phyloP scores from a whole-genome alignment of 2,797 vertebrate species.

The Mus minutoides region DNA sequence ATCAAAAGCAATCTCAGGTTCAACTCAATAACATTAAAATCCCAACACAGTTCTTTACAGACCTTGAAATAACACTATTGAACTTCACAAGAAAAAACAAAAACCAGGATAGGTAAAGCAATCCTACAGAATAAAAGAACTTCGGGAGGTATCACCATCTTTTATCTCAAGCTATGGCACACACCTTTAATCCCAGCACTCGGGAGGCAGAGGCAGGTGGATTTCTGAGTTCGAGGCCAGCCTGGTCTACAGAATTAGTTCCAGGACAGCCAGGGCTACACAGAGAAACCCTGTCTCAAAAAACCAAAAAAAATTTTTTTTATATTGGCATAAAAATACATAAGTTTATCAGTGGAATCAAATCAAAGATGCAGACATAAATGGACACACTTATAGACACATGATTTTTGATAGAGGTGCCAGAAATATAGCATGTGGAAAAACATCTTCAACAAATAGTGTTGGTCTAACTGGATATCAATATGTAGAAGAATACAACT shows the following conservation, averaged over 20 bases:
- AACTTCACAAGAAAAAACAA: not conserved
- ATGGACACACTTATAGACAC: not conserved
- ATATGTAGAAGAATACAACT: not conserved
- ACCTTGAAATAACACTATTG: not conserved
- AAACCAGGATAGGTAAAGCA: not conserved
- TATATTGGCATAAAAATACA: not conserved
- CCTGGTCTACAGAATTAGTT: too few relatives aligned
- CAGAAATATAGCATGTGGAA: not conserved
- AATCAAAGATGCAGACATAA: not conserved
- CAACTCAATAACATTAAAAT: not conserved
- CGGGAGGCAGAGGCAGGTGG: too few relatives aligned
- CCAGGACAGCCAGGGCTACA: too few relatives aligned
- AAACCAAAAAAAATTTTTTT: too few relatives aligned
- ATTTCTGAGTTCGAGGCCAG: too few relatives aligned
- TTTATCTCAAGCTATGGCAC: not conserved
- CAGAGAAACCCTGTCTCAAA: too few relatives aligned
- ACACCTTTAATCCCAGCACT: too few relatives aligned
- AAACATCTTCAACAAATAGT: not conserved
- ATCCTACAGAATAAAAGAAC: not conserved
- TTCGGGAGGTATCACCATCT: not conserved
- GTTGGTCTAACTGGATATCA: not conserved
- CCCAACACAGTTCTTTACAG: not conserved
- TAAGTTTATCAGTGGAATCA: not conserved
- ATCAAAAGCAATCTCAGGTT: not conserved
- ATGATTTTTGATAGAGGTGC: not conserved